Evolutionary conservation across 2,113 vertebrate genomes (phyloP).

Genomic region (Melanostigma gelatinosum): DNA sequence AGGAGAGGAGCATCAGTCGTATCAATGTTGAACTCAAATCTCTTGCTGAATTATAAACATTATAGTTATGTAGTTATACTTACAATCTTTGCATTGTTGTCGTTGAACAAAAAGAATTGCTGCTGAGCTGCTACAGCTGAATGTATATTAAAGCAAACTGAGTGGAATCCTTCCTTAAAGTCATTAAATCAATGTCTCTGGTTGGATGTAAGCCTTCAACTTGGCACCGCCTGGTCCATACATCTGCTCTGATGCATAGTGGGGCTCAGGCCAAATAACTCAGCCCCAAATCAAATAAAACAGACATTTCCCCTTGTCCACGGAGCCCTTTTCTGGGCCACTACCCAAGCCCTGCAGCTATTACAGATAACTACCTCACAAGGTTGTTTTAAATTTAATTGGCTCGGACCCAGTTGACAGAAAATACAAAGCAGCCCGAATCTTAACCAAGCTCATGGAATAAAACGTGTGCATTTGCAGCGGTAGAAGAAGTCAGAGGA

Average conservation of each 20-base stretch:
- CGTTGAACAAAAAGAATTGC: not conserved
- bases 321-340: constrained; percentile 39
- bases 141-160: constrained; percentile 8
- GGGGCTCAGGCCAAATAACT: constrained; percentile 38
- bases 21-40: constrained; percentile 45
- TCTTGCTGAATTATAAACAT: constrained; percentile 17
- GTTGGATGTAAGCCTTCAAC: constrained; percentile 19
- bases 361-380: constrained; percentile 61
- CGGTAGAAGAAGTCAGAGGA: constrained; percentile 18
- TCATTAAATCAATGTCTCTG: constrained; percentile 34
- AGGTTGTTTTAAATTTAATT: constrained; percentile 51
- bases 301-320: constrained; percentile 36
- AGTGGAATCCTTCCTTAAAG: not conserved
- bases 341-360: constrained; percentile 44
- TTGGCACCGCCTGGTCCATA: constrained; percentile 33
- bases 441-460: constrained; percentile 39
- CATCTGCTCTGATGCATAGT: constrained; percentile 56
- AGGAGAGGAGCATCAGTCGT: constrained; percentile 31
- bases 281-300: constrained; percentile 60
- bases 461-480: constrained; percentile 41
- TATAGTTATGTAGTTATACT: not conserved
- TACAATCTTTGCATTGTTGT: not conserved
- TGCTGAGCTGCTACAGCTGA: constrained; percentile 7
- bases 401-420: constrained; percentile 46
- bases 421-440: constrained; percentile 46